Base-by-base conservation (phyloP, 2,888 invertebrate species). In the Chalcosyrphus nemorum region DNA sequence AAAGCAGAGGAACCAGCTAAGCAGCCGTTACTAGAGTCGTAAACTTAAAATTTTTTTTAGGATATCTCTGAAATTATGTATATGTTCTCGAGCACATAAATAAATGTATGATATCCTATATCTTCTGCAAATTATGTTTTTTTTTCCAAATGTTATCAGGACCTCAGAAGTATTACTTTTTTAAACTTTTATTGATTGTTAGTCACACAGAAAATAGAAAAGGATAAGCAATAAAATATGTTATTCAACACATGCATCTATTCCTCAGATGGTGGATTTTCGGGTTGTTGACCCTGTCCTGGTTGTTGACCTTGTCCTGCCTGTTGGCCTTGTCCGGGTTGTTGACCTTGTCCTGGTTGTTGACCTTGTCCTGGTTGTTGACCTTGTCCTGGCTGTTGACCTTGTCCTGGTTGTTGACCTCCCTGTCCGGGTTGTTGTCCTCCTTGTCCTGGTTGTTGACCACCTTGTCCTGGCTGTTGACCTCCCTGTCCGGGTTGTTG, bases 321-420 rank as follows among this genome's bases (percentile, higher is more conserved):
- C 9, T 45, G 9, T 29, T 21, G n/a, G 4, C 43, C 43, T 19
- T 65, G 50, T 9, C 35, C 59, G 11, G 71, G 54, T 6, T 43
- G 11, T 38, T 52, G 41, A 1, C 38, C 35, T 19, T 56, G 29
- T 27, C 35, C 35, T 27, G 63, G 47, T 5, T 45, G 9, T 41
- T 21, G n/a, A 17, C 43, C 43, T 19, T 65, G 50, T 9, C 35
- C 59, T 17, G 71, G 54, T 6, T 43, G 11, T 38, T 52, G 41
- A 1, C 41, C 50, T 11, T 71, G 59, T 50, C 9, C 54, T 41
- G 50, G 45, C 9, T 65, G 9, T 9, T 21, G 21, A 1, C 24
- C 21, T 6, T 66, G 66, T 7, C 41, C 65, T n/a, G 65, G 50
- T 50, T 50, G 52, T 38, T 24, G 13, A 7, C n/a, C 41, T 32